Percentiles rank a stretch among this genome's conserved stretches.
Conservation (phyloP, 1,140 invertebrate species). For the Heliconius himera region DNA sequence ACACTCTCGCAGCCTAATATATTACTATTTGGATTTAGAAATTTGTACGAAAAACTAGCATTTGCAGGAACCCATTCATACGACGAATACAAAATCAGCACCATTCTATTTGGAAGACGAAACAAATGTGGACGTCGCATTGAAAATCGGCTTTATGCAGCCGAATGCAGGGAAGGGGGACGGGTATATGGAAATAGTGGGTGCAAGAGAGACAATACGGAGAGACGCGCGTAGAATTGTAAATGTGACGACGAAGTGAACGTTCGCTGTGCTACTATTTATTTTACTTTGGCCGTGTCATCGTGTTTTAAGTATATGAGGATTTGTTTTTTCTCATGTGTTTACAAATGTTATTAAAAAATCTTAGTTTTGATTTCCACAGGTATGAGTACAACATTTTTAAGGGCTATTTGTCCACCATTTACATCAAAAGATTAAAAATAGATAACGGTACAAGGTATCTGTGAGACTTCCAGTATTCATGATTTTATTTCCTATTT, state of each 20-base stretch:
- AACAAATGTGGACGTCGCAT: constrained; percentile 61
- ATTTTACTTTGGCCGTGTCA: constrained; percentile 41
- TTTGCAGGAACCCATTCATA: constrained; percentile 45
- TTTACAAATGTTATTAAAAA: neutral
- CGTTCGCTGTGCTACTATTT: constrained; percentile 26
- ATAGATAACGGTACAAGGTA: too few species aligned
- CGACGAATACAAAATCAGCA: constrained; percentile 66
- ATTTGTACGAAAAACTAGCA: constrained; percentile 27
- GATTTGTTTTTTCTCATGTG: neutral
- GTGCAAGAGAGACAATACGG: constrained; percentile 62
- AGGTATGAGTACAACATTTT: neutral
- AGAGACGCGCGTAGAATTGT: constrained; percentile 66
- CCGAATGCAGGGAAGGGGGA: constrained; percentile 63
- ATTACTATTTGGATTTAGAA: constrained; percentile 20
- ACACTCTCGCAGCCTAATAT: neutral
- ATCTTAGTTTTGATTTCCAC: too few species aligned
- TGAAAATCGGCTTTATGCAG: constrained; percentile 69
- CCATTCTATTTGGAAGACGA: constrained; percentile 56
- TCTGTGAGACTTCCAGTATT: too few species aligned
- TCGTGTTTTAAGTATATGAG: constrained; percentile 6
- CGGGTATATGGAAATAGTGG: constrained; percentile 35
- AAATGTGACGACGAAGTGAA: constrained; percentile 52
- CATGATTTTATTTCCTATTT: too few species aligned
- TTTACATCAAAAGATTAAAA: too few species aligned
- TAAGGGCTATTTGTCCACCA: too few species aligned